These are phyloP conservation scores for Dicycla oo DNA, from an alignment of 2,888 invertebrate genomes.

Conservation along the genomic window DNA sequence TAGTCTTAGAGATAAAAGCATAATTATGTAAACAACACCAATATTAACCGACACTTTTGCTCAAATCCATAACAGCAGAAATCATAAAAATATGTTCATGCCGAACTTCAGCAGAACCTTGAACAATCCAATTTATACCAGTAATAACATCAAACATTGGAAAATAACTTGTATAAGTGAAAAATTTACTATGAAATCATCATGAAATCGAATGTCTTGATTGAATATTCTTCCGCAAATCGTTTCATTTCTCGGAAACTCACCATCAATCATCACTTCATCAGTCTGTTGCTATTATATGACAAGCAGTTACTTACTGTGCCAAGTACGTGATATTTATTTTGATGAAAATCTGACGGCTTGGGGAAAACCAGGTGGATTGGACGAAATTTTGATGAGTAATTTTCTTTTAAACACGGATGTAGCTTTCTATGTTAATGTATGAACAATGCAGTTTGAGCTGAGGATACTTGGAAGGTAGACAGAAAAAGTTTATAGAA, in stretches of 20 bases:
- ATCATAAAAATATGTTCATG: constrained; percentile 38
- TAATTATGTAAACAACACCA: not conserved
- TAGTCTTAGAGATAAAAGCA: not conserved
- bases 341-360: constrained; percentile 48
- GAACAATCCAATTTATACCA: constrained; percentile 53
- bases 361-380: constrained; percentile 47
- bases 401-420: constrained; percentile 43
- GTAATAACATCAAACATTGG: constrained; percentile 56
- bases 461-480: constrained; percentile 22
- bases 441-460: constrained; percentile 36
- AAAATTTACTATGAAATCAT: constrained; percentile 64
- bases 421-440: constrained; percentile 50
- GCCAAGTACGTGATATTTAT: constrained; percentile 58
- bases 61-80: constrained; percentile 20
- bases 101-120: constrained; percentile 34
- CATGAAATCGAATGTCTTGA: constrained; percentile 59
- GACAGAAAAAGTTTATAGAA: constrained; percentile 41
- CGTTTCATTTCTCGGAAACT: constrained; percentile 52
- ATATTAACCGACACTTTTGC: not conserved
- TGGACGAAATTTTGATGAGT: constrained; percentile 39
- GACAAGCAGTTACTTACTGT: constrained; percentile 53
- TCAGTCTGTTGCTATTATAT: constrained; percentile 56
- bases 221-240: constrained; percentile 60
- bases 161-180: constrained; percentile 58
- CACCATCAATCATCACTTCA: constrained; percentile 58